Evolutionary conservation across 2,113 vertebrate species (phyloP), one percentile per base, ranked within the genome.

Genomic region (Brachirus orientalis): DNA sequence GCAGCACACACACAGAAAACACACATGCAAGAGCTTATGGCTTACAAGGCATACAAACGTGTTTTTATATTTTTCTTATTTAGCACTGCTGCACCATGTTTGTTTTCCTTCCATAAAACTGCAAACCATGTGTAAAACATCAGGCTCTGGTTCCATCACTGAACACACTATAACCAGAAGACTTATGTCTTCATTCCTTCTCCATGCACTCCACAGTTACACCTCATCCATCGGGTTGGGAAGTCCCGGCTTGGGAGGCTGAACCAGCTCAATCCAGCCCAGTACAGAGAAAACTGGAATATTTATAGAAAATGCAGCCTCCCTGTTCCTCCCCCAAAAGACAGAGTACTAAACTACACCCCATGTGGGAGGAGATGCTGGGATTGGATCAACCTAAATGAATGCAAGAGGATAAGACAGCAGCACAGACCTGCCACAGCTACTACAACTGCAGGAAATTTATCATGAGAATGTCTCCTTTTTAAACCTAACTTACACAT

Each of bases 241-340:
- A 91, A 90, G 86, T 90, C 88, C 89, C 88, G 78, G 65, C 63
- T 70, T 48, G 68, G 72, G 72, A 84, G 63, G 37, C 74, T 83
- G 73, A 86, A 79, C 87, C 77, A 74, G 83, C 81, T 86, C 65
- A 75, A 88, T 89, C 88, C 81, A 77, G 86, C 70, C 80, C 33
- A 11, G 75, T 37, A 45, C 7, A 13, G 69, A 84, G 80, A 75
- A 85, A 86, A 78, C 52, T 37, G 20, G 77, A 86, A 90, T 91
- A 91, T 90, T 92, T 89, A 91, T 91, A 91, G 88, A 75, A 87
- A 77, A 79, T 1, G 45, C 70, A 67, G 74, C 84, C 75, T 85
- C 75, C 81, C 64, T 55, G 66, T 81, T 90, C 75, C 83, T 83
- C 72, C 73, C 83, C 72, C 71, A 63, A 65, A 86, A 86, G 60